Percentiles rank a stretch among this genome's conserved stretches.
Evolutionary conservation across 2,888 invertebrate genomes (phyloP).

Genomic region (Luperina nickerlii): DNA sequence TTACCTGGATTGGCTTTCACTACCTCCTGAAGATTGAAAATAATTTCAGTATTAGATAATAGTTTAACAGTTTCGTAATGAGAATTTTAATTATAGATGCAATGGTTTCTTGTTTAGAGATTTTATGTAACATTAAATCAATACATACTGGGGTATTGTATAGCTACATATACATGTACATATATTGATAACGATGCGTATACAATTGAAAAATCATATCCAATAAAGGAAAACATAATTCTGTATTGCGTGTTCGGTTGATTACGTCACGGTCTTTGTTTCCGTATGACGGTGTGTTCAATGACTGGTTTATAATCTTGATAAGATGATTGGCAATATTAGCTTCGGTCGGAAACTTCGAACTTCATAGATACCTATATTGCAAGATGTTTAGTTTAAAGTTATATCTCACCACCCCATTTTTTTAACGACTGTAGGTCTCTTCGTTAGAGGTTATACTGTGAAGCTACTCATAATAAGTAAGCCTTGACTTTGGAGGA

Average conservation of each 20-base stretch:
- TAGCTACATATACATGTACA: too few relatives aligned
- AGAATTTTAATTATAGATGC: not conserved
- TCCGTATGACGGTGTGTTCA: conserved; percentile 25
- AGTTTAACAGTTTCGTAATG: not conserved
- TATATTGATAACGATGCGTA: conserved; percentile 9
- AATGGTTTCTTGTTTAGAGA: not conserved
- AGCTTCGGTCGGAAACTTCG: conserved; percentile 8
- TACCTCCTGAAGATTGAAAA: conserved; percentile 74
- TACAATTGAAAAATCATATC: conserved; percentile 27
- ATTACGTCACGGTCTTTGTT: conserved; percentile 55
- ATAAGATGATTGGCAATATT: conserved; percentile 36
- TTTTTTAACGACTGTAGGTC: not conserved
- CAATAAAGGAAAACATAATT: conserved; percentile 44
- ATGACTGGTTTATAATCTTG: conserved; percentile 28
- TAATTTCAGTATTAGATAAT: not conserved
- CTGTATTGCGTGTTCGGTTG: conserved; percentile 19
- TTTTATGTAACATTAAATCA: not conserved
- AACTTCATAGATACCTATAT: not conserved
- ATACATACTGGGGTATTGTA: not conserved
- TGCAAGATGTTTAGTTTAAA: conserved; percentile 1
- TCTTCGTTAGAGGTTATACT: not conserved
- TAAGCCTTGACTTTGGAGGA: not conserved
- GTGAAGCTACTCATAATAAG: not conserved
- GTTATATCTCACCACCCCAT: not conserved
- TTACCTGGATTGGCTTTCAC: conserved; percentile 71